Evolutionary conservation across 2,113 vertebrate genomes (phyloP), one percentile per base, ranked within the genome.

Genomic region (Willisornis vidua): DNA sequence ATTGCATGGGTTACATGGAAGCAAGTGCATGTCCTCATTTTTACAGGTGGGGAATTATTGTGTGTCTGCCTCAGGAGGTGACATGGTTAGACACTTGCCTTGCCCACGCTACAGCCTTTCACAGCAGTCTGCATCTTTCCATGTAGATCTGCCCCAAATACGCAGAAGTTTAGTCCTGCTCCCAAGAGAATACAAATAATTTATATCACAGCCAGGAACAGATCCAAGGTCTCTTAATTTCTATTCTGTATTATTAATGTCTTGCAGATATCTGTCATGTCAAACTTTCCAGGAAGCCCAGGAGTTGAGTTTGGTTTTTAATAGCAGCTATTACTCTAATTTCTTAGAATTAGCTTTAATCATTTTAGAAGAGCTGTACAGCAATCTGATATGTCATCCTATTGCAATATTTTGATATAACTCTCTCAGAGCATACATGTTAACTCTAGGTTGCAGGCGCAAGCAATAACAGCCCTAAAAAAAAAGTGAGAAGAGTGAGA

Each of bases 281-380:
- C 93, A 95, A 96, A 95, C 89, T 94, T 97, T 94, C 91, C 96
- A 96, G 93, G 91, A 97, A 97, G 85, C 89, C 82, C 81, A 93
- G 58, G 87, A 96, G 78, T 52, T 95, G 71, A 41, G 43, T 96
- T 96, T 5, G 29, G 58, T 93, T 94, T 94, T 94, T 93, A 97
- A 95, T 96, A 96, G 91, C 91, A 96, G 91, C 85, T 94, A 96
- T 96, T 96, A 97, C 91, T 96, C 81, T 96, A 85, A 96, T 97
- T 96, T 97, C 93, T 97, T 96, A 96, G 93, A 94, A 96, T 96
- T 96, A 93, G 58, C 89, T 84, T 89, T 97, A 96, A 96, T 97
- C 71, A 91, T 94, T 97, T 95, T 96, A 93, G 77, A 96, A 90
- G 75, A 93, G 71, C 91, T 93, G 74, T 97, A 93, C 67, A 93